These are phyloP conservation scores for Glaucopsyche alexis DNA, from an alignment of 2,888 invertebrate species.

Conservation along the genomic window DNA sequence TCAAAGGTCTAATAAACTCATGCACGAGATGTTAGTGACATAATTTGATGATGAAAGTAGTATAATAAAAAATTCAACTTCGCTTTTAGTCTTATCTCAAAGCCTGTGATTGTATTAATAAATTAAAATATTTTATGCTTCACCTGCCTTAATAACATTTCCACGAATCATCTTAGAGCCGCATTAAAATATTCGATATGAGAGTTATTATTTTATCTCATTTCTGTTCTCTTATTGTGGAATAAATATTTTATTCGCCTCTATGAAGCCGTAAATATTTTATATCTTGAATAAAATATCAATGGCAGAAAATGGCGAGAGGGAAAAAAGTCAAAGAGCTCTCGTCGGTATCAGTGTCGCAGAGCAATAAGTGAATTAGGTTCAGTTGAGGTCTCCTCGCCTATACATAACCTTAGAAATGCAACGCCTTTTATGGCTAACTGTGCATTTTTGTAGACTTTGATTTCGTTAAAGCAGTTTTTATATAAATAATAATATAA, in stretches of 20 bases:
- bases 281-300: slow-evolving; percentile 36
- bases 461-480: not conserved
- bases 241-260: slow-evolving; percentile 50
- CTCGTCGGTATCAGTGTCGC: not conserved
- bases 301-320: not conserved
- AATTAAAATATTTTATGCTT: too few species aligned
- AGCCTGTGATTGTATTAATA: too few species aligned
- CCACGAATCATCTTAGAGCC: not conserved
- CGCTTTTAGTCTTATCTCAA: too few species aligned
- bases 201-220: slow-evolving; percentile 13
- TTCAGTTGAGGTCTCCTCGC: not conserved
- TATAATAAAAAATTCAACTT: too few species aligned
- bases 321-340: not conserved
- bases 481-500: not conserved
- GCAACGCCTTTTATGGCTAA: not conserved
- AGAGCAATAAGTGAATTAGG: not conserved
- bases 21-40: too few species aligned
- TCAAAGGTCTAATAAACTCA: too few species aligned
- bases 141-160: not conserved
- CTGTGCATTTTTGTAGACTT: not conserved
- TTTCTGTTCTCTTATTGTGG: slow-evolving; percentile 21
- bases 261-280: slow-evolving; percentile 51
- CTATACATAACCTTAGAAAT: not conserved
- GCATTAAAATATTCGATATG: not conserved
- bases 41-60: too few species aligned